Base-by-base conservation (phyloP, 1,140 invertebrate species). In the Diachasmimorpha longicaudata region DNA sequence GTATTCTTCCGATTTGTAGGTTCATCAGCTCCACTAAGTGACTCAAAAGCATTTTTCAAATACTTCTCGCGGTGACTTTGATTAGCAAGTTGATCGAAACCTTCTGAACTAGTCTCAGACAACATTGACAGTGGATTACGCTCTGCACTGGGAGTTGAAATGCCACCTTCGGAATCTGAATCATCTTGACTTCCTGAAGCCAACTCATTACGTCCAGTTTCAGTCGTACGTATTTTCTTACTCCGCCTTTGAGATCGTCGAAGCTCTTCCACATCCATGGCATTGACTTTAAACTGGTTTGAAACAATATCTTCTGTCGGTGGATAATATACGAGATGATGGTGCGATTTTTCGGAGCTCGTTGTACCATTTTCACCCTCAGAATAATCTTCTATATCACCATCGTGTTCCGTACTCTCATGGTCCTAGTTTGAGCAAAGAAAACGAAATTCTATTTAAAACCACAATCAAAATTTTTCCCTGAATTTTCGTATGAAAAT, bases 231-330 rank as follows among this genome's bases (percentile, higher is more conserved):
- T 69, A 91, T 90, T 23, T 93, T 92, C 84, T 94, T 93, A 9
- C 91, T 90, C 13, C 93, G 91, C 36, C 94, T 91, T 86, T 94
- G 91, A 1, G 95, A 96, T 82, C 94, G 94, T 16, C 95, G 89
- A 70, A 96, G 86, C 83, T 96, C 95, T 72, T 95, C 94, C 14
- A 93, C 94, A 83, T 96, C 95, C 92, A 96, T 96, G 48, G 95
- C 95, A 82, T 94, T 96, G 31, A 96, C 94, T 74, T 94, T 95
- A 82, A 95, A 96, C 81, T 96, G 94, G 81, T 94, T 96, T 77
- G 81, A 89, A 1, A 89, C 82, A 1, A 85, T 89, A 76, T 90
- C 90, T 42, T 87, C 85, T 19, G 87, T 84, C 0, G 88, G 81
- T 19, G 90, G 90, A 84, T 90, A 91, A 79, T 91, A 91, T 81